phyloP scores from a whole-genome alignment of 2,888 invertebrate species.

The Epsilonema sp. region DNA sequence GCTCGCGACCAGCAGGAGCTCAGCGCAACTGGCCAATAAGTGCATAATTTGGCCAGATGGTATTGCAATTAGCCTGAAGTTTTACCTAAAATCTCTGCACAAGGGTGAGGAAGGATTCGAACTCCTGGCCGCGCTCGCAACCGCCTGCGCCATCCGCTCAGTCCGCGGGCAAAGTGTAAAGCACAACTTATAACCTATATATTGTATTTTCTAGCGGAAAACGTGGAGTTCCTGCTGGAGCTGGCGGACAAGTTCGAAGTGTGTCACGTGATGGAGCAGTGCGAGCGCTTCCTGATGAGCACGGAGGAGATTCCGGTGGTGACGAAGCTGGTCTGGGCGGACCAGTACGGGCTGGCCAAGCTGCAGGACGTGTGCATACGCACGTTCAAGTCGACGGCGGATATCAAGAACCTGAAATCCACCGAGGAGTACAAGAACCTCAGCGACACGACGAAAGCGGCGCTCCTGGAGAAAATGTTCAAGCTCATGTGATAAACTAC shows the following conservation, averaged over 20 bases:
- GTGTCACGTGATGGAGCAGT: constrained; percentile 28
- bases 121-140: too few relatives aligned
- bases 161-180: too few relatives aligned
- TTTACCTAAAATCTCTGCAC: too few relatives aligned
- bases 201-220: constrained; percentile 23
- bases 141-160: too few relatives aligned
- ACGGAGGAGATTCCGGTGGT: constrained; percentile 24
- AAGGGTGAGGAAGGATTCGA: too few relatives aligned
- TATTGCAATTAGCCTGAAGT: too few relatives aligned
- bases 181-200: too few relatives aligned
- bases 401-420: constrained; percentile 16
- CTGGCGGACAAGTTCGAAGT: constrained; percentile 33
- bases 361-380: constrained; percentile 21
- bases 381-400: constrained; percentile 15
- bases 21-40: too few relatives aligned
- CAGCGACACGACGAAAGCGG: constrained; percentile 21
- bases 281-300: constrained; percentile 29
- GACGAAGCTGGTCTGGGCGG: constrained; percentile 23
- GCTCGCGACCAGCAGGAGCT: too few relatives aligned
- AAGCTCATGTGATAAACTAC: constrained; percentile 16
- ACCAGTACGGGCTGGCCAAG: constrained; percentile 21
- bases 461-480: constrained; percentile 20
- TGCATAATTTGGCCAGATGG: too few relatives aligned
- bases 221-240: constrained; percentile 30
- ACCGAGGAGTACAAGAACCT: constrained; percentile 23